phyloP scores from a whole-genome alignment of 2,113 vertebrate species.

The Cebus imitator region DNA sequence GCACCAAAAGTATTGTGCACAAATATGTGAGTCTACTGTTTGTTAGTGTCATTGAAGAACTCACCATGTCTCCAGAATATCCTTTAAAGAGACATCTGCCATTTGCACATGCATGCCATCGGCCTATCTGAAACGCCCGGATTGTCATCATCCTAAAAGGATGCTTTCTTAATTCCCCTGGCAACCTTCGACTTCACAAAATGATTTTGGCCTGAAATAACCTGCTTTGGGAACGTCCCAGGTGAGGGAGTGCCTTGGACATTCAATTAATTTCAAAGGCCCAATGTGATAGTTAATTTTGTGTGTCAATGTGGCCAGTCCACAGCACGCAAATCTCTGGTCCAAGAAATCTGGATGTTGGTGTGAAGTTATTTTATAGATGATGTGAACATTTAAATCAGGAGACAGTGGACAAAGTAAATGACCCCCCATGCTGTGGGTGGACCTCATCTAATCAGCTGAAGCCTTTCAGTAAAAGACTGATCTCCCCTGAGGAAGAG shows the following conservation, averaged over 20 bases:
- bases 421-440: not conserved
- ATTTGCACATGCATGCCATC: too few relatives aligned
- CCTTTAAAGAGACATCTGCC: not conserved
- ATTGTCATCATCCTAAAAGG: not conserved
- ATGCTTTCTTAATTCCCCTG: not conserved
- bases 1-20: not conserved
- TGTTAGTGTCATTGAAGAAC: not conserved
- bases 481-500: not conserved
- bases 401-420: not conserved
- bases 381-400: not conserved
- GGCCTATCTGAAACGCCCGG: not conserved
- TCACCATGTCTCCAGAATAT: not conserved
- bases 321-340: too few relatives aligned
- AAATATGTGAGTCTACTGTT: not conserved
- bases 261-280: not conserved
- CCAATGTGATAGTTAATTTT: accelerated
- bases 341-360: not conserved
- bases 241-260: not conserved
- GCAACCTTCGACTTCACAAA: not conserved
- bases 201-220: not conserved
- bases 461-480: not conserved
- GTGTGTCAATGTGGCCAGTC: not conserved
- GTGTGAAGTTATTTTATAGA: not conserved
- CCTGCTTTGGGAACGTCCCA: not conserved
- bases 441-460: not conserved